phyloP scores from a whole-genome alignment of 2,888 invertebrate genomes.

The Brenthis ino region DNA sequence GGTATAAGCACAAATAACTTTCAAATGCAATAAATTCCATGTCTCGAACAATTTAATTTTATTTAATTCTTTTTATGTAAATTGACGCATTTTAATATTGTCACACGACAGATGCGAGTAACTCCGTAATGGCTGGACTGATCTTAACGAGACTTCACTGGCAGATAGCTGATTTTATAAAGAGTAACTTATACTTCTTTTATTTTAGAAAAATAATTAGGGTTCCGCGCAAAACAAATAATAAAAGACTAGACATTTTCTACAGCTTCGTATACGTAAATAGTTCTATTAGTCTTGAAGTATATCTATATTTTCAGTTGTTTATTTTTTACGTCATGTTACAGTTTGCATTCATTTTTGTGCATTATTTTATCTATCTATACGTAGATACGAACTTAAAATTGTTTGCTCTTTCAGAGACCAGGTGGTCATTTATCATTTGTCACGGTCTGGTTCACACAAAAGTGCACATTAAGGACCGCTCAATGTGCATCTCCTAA shows the following conservation, averaged over 20 bases:
- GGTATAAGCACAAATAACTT: constrained; percentile 2
- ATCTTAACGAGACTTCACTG: no score
- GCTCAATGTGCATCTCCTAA: constrained; percentile 12
- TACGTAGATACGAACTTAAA: background rate
- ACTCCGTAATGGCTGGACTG: no score
- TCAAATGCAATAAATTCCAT: constrained; percentile 12
- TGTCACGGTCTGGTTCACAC: constrained; percentile 7
- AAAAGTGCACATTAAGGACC: constrained; percentile 1
- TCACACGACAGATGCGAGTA: background rate
- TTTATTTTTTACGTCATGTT: background rate
- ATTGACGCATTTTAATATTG: background rate
- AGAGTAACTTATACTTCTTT: no score
- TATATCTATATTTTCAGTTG: no score
- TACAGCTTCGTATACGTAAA: no score
- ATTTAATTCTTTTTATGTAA: background rate
- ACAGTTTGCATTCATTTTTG: background rate
- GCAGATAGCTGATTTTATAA: no score
- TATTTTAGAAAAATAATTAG: no score
- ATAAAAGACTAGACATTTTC: no score
- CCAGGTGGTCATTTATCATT: constrained; percentile 7
- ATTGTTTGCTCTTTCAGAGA: background rate
- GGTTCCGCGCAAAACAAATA: no score
- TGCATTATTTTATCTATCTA: background rate
- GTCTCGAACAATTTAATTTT: constrained; percentile 8
- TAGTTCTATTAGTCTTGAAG: no score